These are phyloP conservation scores for Crenuchus spilurus DNA, from an alignment of 2,797 vertebrate species.

Conservation along the genomic window DNA sequence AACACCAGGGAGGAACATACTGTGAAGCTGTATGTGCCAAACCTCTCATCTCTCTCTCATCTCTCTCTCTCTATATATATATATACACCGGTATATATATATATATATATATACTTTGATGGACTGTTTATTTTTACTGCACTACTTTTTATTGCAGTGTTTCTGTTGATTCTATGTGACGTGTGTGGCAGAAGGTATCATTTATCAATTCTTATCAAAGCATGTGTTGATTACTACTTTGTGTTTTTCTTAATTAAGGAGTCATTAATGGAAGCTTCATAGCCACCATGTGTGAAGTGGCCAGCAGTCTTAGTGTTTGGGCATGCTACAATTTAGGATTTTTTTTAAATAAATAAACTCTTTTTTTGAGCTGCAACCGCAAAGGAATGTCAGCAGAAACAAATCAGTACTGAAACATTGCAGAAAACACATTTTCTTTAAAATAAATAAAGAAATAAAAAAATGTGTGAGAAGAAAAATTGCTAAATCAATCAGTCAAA, in stretches of 20 bases:
- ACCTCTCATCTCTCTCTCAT: not conserved
- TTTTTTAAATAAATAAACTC: conserved; percentile 9
- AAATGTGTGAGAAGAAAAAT: conserved; percentile 1
- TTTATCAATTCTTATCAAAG: not conserved
- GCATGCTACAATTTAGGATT: not conserved
- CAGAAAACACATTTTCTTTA: conserved; percentile 29
- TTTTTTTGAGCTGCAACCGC: not conserved
- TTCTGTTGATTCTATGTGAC: no score
- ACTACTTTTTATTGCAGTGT: no score
- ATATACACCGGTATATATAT: no score
- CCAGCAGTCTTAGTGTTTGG: not conserved
- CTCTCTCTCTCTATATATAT: conserved; percentile 12
- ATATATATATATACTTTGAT: no score
- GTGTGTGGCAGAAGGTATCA: not conserved
- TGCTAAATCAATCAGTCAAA: not conserved
- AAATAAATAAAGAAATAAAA: not conserved
- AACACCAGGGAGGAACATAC: not conserved
- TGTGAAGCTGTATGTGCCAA: not conserved
- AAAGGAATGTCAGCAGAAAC: conserved; percentile 16
- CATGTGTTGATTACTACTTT: not conserved
- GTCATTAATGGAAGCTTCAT: not conserved
- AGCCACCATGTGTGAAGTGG: not conserved
- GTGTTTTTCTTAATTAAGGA: not conserved
- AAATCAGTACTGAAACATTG: conserved; percentile 23
- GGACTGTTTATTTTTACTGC: no score